Evolutionary conservation across 2,113 vertebrate genomes (phyloP), one percentile per base, ranked within the genome.

Genomic region (Proteles cristata): DNA sequence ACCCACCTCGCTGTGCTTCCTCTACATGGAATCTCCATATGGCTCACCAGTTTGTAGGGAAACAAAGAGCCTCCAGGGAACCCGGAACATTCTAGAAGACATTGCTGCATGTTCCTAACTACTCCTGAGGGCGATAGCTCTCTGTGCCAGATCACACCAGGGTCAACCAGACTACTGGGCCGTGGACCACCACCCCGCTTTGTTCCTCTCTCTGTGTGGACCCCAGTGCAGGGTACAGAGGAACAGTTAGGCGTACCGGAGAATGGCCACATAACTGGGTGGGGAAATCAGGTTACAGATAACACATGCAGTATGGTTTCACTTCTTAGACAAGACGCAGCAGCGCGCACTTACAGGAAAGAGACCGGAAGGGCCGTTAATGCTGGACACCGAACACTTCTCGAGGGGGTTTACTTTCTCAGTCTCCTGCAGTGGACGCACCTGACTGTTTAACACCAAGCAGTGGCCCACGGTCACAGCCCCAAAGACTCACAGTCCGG

Each of bases 31-130:
- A 7, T n/a, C 48, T 69, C 39, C 39, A 12, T n/a, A 65, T 43
- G 4, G 21, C 16, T 45, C 71, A 12, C n/a, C 48, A 45, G 39
- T 23, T 2, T 25, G 21, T 31, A 87, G 58, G 74, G 43, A 43
- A 66, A 35, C 35, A 23, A 2, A 39, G 83, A 23, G 11, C 17
- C 48, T 66, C 31, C 2, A 0, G 45, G 69, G 35, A 48, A 50
- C 19, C 10, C 5, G 12, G n/a, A 83, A 21, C 50, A 12, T n/a
- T 73, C 89, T 58, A 23, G 39, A 83, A 83, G 43, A 28, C 45
- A 6, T 10, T 1, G 1, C 48, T 14, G 23, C 21, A 4, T 0
- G 1, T n/a, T 43, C 26, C n/a, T 1, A 7, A 11, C 9, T 17
- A 53, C 61, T 84, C 63, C 68, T 0, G 26, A 85, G 50, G 89